Evolutionary conservation across 2,113 vertebrate genomes (phyloP).

Genomic region (Podarcis raffonei): DNA sequence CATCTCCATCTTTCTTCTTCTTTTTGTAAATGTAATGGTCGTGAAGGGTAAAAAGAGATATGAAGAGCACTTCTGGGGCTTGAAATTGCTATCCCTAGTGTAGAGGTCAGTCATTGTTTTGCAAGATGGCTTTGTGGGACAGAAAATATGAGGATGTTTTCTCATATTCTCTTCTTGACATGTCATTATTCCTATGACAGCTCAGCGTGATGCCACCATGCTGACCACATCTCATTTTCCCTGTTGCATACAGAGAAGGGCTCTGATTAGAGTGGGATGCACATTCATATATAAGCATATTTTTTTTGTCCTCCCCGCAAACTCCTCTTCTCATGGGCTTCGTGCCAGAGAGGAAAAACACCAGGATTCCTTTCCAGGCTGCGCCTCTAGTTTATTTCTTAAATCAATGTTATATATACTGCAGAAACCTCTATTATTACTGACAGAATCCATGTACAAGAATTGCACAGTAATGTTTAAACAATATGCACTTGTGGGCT

Average conservation of each 20-base stretch:
- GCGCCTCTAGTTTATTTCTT: constrained; percentile 39
- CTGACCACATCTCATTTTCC: constrained; percentile 33
- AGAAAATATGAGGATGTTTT: constrained; percentile 17
- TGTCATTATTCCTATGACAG: background rate
- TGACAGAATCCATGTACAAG: constrained; percentile 42
- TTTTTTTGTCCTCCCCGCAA: background rate
- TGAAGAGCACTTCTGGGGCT: background rate
- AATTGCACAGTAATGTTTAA: constrained; percentile 52
- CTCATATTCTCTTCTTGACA: background rate
- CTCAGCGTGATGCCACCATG: constrained; percentile 6
- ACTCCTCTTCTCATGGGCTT: constrained; percentile 20
- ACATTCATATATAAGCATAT: constrained; percentile 36
- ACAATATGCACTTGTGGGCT: background rate
- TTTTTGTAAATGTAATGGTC: background rate
- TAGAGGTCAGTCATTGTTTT: constrained; percentile 12
- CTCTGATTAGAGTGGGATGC: constrained; percentile 16
- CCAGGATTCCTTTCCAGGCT: constrained; percentile 17
- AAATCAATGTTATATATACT: constrained; percentile 42
- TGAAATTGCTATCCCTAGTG: background rate
- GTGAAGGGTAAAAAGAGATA: background rate
- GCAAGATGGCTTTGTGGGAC: background rate
- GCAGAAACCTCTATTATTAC: constrained; percentile 47
- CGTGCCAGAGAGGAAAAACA: background rate
- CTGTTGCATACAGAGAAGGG: background rate
- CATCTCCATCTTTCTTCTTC: background rate